These are phyloP conservation scores for Drosophila neonasuta DNA, from an alignment of 2,888 invertebrate genomes.

Conservation along the genomic window DNA sequence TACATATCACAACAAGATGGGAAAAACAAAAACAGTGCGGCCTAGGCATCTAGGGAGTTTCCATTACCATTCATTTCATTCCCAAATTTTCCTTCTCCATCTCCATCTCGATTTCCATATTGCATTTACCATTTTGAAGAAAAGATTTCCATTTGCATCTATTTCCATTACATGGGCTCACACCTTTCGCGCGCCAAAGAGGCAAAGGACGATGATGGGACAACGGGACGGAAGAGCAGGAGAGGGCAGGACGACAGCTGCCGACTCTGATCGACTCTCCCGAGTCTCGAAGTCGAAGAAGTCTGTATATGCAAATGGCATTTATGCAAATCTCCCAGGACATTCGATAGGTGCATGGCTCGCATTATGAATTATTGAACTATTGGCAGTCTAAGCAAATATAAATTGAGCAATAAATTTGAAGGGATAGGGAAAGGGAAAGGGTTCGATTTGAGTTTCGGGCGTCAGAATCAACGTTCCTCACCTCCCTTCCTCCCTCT, in stretches of 20 bases:
- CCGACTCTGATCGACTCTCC: background rate
- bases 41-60: conserved; percentile 25
- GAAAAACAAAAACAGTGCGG: conserved; percentile 59
- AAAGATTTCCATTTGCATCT: conserved; percentile 27
- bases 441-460: conserved; percentile 19
- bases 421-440: conserved; percentile 6
- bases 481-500: background rate
- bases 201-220: conserved; percentile 6
- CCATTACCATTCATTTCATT: conserved; percentile 21
- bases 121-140: background rate
- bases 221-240: background rate
- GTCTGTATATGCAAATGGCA: conserved; percentile 59
- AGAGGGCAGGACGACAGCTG: conserved; percentile 8
- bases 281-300: background rate
- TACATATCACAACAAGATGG: conserved; percentile 71
- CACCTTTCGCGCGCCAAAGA: conserved; percentile 61
- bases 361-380: conserved; percentile 69
- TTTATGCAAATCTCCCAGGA: conserved; percentile 65
- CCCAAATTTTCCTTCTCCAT: background rate
- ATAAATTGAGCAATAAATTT: conserved; percentile 74
- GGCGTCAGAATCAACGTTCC: conserved; percentile 41
- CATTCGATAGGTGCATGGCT: conserved; percentile 45
- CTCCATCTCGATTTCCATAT: conserved; percentile 13
- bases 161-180: conserved; percentile 65
- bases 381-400: conserved; percentile 76